phyloP scores from a whole-genome alignment of 2,113 vertebrate genomes.

The Melanerpes aurifrons region DNA sequence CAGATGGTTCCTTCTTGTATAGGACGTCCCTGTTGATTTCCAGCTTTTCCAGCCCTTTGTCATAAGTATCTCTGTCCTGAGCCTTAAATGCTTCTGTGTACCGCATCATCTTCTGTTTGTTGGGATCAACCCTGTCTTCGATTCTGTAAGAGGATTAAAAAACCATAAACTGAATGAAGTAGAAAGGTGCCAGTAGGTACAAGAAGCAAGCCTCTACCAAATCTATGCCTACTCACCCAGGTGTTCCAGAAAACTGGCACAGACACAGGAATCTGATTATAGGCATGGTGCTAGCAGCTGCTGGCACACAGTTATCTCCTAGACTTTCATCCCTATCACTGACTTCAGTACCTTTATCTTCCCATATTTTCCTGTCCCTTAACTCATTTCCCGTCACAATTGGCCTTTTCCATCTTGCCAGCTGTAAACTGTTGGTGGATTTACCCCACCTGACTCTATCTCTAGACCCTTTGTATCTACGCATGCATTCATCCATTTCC shows the following conservation, averaged over 20 bases:
- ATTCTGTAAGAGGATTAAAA: conserved; percentile 78
- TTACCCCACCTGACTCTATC: neutral
- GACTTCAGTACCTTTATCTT: neutral
- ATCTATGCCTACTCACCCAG: neutral
- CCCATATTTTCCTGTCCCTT: neutral
- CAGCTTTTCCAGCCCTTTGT: conserved; percentile 57
- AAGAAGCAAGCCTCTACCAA: neutral
- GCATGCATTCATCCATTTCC: neutral
- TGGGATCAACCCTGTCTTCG: conserved; percentile 84
- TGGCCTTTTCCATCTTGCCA: neutral
- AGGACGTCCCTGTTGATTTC: neutral
- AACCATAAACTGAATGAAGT: neutral
- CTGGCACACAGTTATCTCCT: neutral
- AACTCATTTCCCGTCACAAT: neutral
- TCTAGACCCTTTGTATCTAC: neutral
- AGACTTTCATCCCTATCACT: neutral
- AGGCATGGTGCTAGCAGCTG: neutral
- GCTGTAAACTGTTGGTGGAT: neutral
- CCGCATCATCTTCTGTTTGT: conserved; percentile 81
- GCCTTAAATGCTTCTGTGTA: conserved; percentile 83
- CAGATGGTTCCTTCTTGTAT: conserved; percentile 1
- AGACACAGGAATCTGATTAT: neutral
- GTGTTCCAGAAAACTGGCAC: neutral
- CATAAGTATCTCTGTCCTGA: conserved; percentile 72
- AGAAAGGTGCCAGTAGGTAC: neutral